Percentiles rank a stretch among this genome's conserved stretches.
These are phyloP conservation scores for Sardina pilchardus DNA, from an alignment of 2,113 vertebrate species.

Conservation along the genomic window DNA sequence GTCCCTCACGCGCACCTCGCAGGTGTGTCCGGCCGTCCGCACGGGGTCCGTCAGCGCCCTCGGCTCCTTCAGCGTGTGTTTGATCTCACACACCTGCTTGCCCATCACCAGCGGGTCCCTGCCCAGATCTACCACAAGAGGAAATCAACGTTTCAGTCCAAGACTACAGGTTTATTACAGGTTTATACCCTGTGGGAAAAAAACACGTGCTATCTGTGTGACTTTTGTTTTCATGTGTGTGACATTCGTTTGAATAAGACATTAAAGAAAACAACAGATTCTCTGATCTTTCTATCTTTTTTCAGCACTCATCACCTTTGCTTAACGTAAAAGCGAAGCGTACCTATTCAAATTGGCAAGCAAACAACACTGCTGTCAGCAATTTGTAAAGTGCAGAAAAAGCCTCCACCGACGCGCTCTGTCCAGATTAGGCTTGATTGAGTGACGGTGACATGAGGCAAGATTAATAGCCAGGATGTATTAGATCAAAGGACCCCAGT, in stretches of 20 bases:
- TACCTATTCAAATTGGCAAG: not conserved
- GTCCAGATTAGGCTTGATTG: not conserved
- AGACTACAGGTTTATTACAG: not conserved
- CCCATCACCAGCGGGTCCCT: conserved; percentile 78
- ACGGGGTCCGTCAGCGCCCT: conserved; percentile 77
- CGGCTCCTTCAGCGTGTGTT: conserved; percentile 83
- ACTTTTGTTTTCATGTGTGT: not conserved
- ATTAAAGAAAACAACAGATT: not conserved
- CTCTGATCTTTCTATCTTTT: too few species aligned
- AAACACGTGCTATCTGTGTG: not conserved
- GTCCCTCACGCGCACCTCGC: conserved; percentile 63
- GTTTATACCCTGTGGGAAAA: not conserved
- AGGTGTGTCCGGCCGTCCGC: conserved; percentile 59
- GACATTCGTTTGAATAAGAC: not conserved
- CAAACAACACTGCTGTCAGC: not conserved
- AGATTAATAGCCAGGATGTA: not conserved
- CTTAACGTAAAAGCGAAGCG: not conserved
- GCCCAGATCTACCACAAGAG: conserved; percentile 72
- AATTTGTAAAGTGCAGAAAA: not conserved
- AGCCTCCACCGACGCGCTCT: not conserved
- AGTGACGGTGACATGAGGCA: not conserved
- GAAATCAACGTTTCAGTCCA: not conserved
- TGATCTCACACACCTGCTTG: conserved; percentile 85
- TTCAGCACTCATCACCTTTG: not conserved
- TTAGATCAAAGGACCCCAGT: not conserved